Conservation (phyloP, 2,797 vertebrate species). For the Cottoperca gobio region DNA sequence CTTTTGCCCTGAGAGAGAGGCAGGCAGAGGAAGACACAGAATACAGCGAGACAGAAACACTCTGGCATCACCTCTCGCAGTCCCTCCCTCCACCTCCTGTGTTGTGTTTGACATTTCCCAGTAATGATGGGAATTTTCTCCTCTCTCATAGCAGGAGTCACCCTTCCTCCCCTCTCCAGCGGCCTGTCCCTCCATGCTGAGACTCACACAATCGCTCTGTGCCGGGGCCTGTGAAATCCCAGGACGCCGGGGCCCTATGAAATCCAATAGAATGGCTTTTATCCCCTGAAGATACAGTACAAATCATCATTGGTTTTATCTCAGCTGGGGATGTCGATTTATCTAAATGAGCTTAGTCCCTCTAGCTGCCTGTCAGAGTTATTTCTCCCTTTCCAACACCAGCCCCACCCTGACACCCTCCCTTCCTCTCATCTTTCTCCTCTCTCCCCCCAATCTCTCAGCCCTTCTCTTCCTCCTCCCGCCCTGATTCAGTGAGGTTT, state of each 20-base stretch:
- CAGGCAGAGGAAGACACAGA: conserved; percentile 1
- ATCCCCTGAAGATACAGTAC: conserved; percentile 94
- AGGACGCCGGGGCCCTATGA: conserved; percentile 61
- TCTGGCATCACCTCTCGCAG: conserved; percentile 41
- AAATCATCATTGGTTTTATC: conserved; percentile 98
- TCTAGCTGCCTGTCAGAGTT: conserved; percentile 90
- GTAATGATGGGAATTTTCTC: conserved; percentile 70
- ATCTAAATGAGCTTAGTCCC: conserved; percentile 93
- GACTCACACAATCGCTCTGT: conserved; percentile 54
- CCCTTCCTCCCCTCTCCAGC: conserved; percentile 50
- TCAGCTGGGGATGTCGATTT: conserved; percentile 94
- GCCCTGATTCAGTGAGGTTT: conserved; percentile 65
- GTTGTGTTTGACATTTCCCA: conserved; percentile 70
- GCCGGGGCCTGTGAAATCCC: conserved; percentile 62
- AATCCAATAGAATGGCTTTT: conserved; percentile 93
- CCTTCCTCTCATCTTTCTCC: conserved; percentile 63
- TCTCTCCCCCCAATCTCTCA: conserved; percentile 61
- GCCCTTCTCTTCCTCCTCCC: conserved; percentile 85
- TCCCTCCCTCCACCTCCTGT: conserved; percentile 43
- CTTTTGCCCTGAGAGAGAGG: neutral
- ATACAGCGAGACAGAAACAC: conserved; percentile 3
- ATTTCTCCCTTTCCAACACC: conserved; percentile 72
- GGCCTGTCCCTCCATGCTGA: conserved; percentile 45
- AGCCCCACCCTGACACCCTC: conserved; percentile 64
- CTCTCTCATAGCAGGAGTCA: conserved; percentile 49